A percentile compares a stretch with the other conserved stretches of the same genome.
Evolutionary conservation across 2,797 vertebrate species (phyloP).

Genomic region (Gila robusta): DNA sequence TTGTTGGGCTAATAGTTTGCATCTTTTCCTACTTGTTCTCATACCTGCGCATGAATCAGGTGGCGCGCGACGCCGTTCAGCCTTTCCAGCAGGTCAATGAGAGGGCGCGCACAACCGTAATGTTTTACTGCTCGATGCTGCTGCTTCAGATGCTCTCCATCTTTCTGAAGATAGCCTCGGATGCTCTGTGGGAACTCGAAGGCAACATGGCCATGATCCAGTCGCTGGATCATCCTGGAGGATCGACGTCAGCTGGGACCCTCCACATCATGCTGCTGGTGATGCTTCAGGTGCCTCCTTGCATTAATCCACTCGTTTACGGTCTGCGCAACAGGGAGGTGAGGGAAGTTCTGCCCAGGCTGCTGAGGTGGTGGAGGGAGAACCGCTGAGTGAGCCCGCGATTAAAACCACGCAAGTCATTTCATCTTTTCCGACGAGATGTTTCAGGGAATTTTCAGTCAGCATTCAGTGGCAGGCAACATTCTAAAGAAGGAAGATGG

Average conservation of each 20-base stretch:
- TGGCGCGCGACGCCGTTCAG: slow-evolving; percentile 62
- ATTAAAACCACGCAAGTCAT: too few species aligned
- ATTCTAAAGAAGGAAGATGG: neutral
- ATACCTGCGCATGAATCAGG: slow-evolving; percentile 69
- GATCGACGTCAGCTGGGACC: slow-evolving; percentile 21
- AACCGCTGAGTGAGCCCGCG: neutral
- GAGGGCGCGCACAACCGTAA: slow-evolving; percentile 68
- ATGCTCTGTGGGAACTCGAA: slow-evolving; percentile 67
- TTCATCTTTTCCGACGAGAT: neutral
- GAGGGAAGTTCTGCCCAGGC: slow-evolving; percentile 37
- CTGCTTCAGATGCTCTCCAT: slow-evolving; percentile 72
- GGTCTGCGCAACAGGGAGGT: slow-evolving; percentile 68
- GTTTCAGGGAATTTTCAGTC: neutral
- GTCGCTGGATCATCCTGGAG: neutral
- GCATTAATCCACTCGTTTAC: slow-evolving; percentile 73
- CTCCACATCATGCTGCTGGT: slow-evolving; percentile 68
- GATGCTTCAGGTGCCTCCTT: slow-evolving; percentile 67
- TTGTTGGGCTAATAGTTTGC: slow-evolving; percentile 49
- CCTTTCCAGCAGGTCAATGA: slow-evolving; percentile 68
- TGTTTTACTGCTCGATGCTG: slow-evolving; percentile 74
- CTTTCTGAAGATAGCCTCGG: slow-evolving; percentile 65
- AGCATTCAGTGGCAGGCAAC: neutral
- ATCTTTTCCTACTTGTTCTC: slow-evolving; percentile 65
- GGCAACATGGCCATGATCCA: slow-evolving; percentile 23
- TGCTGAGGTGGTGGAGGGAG: neutral